These are phyloP conservation scores for Polyergus mexicanus DNA, from an alignment of 1,140 invertebrate species.

Conservation along the genomic window DNA sequence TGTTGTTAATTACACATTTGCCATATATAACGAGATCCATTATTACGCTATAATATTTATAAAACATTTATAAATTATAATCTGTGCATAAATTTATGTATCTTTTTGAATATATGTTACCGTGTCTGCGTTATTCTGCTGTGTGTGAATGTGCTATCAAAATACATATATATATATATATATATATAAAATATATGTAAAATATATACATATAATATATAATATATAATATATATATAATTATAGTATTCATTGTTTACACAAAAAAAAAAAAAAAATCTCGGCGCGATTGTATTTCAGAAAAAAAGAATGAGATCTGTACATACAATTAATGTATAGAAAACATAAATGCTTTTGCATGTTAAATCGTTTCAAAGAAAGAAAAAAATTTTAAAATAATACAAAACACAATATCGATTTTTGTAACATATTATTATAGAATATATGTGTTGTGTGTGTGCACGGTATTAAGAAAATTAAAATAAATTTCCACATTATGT, in stretches of 20 bases:
- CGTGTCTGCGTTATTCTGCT: constrained; percentile 13
- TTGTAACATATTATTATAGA: not conserved
- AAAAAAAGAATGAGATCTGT: constrained; percentile 31
- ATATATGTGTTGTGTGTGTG: not conserved
- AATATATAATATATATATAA: not conserved
- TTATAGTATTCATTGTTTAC: constrained; percentile 8
- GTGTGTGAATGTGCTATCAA: not conserved
- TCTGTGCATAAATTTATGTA: constrained; percentile 36
- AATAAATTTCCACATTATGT: constrained; percentile 17
- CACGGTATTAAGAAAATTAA: constrained; percentile 16
- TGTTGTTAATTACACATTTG: constrained; percentile 25
- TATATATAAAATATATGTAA: constrained; percentile 10
- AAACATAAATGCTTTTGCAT: constrained; percentile 15
- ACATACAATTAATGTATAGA: not conserved
- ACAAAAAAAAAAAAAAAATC: not conserved
- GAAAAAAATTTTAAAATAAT: constrained; percentile 1
- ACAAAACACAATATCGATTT: not conserved
- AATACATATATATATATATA: not conserved
- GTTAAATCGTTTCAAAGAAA: not conserved
- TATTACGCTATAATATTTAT: constrained; percentile 38
- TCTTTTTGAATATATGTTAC: constrained; percentile 17
- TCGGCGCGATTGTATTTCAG: not conserved
- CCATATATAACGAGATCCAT: constrained; percentile 37
- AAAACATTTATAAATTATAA: constrained; percentile 55
- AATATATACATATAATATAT: constrained; percentile 1